These are phyloP conservation scores for Promerops cafer DNA, from an alignment of 2,113 vertebrate species.

Conservation along the genomic window DNA sequence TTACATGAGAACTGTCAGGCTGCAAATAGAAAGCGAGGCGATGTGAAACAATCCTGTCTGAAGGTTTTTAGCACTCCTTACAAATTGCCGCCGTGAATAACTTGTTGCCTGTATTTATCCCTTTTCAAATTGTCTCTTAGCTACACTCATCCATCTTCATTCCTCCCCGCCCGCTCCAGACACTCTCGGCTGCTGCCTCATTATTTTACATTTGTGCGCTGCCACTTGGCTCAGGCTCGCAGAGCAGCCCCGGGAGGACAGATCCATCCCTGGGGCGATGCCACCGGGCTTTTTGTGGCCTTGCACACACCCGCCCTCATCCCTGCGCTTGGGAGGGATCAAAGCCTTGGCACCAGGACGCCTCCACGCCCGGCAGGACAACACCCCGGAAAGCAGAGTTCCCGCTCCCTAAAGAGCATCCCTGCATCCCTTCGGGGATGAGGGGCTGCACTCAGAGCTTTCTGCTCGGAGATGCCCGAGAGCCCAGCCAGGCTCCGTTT, in stretches of 20 bases:
- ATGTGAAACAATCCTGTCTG: slow-evolving; percentile 71
- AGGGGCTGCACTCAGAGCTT: background rate
- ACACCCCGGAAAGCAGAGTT: background rate
- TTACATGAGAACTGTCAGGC: slow-evolving; percentile 57
- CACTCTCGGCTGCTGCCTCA: slow-evolving; percentile 57
- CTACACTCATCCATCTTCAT: slow-evolving; percentile 78
- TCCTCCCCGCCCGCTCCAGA: slow-evolving; percentile 46
- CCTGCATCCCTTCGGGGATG: no score
- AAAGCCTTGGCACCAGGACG: background rate
- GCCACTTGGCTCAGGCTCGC: background rate
- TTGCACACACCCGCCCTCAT: background rate
- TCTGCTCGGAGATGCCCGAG: rapidly evolving
- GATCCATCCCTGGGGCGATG: background rate
- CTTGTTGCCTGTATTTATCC: slow-evolving; percentile 79
- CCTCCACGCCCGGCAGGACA: background rate
- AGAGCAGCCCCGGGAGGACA: background rate
- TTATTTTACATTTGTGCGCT: slow-evolving; percentile 62
- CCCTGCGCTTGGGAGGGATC: background rate
- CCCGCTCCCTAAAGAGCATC: background rate
- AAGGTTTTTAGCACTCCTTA: slow-evolving; percentile 73
- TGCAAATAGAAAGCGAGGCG: slow-evolving; percentile 59
- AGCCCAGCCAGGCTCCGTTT: background rate
- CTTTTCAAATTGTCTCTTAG: slow-evolving; percentile 74
- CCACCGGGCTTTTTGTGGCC: background rate
- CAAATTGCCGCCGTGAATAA: slow-evolving; percentile 74